Evolutionary conservation across 2,888 invertebrate species (phyloP).

Genomic region (Oegoconia quadripuncta): DNA sequence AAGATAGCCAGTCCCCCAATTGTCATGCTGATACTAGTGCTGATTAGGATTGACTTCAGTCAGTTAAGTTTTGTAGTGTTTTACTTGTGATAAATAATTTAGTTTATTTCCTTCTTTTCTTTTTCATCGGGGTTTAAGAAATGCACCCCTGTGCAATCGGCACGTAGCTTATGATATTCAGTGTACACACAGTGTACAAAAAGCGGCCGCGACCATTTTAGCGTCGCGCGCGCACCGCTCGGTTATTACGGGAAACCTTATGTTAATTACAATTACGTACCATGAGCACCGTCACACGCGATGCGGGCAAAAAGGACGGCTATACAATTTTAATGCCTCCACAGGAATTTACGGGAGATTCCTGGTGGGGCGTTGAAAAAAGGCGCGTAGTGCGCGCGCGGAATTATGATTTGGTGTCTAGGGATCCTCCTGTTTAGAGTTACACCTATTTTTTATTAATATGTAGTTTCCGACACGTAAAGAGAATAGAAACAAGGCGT

Average conservation of each 20-base stretch:
- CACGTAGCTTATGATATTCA: conserved; percentile 70
- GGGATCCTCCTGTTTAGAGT: too few species aligned
- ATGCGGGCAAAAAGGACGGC: conserved; percentile 53
- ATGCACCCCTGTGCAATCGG: conserved; percentile 51
- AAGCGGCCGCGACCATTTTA: conserved; percentile 61
- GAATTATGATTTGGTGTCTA: conserved; percentile 46
- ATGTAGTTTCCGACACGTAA: too few species aligned
- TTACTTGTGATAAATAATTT: too few species aligned
- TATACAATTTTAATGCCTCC: conserved; percentile 74
- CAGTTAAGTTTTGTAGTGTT: too few species aligned
- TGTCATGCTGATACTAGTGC: too few species aligned
- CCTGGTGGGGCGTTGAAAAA: conserved; percentile 44
- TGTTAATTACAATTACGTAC: conserved; percentile 65
- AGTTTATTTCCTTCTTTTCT: too few species aligned
- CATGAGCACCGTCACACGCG: conserved; percentile 46
- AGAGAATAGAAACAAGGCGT: too few species aligned
- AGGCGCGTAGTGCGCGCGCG: conserved; percentile 47
- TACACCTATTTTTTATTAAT: too few species aligned
- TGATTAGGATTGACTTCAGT: too few species aligned
- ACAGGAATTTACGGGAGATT: conserved; percentile 68
- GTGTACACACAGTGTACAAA: conserved; percentile 61
- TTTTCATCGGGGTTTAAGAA: too few species aligned
- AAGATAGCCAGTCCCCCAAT: too few species aligned
- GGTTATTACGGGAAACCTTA: conserved; percentile 72
- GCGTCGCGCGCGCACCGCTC: conserved; percentile 54